These are phyloP conservation scores for Drosophila kokeensis DNA, from an alignment of 2,888 invertebrate genomes.

Conservation along the genomic window DNA sequence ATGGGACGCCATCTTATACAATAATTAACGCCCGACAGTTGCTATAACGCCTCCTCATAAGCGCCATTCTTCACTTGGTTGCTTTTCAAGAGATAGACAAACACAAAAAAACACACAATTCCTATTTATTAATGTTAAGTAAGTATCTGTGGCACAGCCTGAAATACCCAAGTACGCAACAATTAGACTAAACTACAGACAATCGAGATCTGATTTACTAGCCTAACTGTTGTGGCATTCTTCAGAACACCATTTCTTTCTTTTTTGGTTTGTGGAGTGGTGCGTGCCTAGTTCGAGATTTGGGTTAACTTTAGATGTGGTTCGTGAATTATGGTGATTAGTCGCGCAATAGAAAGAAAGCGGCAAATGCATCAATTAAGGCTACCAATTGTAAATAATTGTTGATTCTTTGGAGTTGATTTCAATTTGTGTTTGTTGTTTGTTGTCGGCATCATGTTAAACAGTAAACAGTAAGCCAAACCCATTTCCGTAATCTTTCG, in stretches of 20 bases:
- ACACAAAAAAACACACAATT: not conserved
- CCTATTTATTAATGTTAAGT: conserved; percentile 64
- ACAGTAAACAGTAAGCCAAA: not conserved
- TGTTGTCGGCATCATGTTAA: not conserved
- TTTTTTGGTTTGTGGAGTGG: conserved; percentile 30
- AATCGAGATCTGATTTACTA: conserved; percentile 46
- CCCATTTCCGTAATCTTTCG: not conserved
- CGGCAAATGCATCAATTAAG: conserved; percentile 47
- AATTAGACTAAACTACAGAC: conserved; percentile 32
- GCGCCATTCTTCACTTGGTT: conserved; percentile 63
- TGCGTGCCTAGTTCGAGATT: conserved; percentile 61
- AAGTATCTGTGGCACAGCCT: conserved; percentile 27
- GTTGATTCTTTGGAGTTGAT: conserved; percentile 19
- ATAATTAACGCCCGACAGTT: conserved; percentile 57
- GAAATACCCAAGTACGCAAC: conserved; percentile 32
- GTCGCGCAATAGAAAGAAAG: conserved; percentile 42
- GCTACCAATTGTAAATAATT: conserved; percentile 47
- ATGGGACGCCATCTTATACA: conserved; percentile 31
- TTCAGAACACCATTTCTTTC: conserved; percentile 6
- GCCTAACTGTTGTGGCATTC: conserved; percentile 55
- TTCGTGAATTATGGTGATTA: conserved; percentile 55
- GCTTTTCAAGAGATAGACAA: conserved; percentile 47
- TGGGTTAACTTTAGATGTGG: conserved; percentile 58
- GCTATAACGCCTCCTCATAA: conserved; percentile 35
- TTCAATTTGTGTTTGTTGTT: conserved; percentile 4